phyloP scores from a whole-genome alignment of 2,113 vertebrate species.

The Heliornis fulica region DNA sequence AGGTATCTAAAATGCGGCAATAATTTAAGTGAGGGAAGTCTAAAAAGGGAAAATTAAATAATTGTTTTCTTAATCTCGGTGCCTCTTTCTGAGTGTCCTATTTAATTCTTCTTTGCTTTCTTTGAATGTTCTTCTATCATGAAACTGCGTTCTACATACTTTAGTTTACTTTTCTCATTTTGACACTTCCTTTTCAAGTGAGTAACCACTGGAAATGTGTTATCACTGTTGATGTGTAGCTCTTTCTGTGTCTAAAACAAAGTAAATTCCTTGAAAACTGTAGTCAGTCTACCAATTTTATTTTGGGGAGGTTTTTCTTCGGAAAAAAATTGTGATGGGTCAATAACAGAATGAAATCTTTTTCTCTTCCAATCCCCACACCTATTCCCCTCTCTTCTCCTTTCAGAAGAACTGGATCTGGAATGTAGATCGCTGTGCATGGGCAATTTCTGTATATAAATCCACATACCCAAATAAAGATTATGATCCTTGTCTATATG shows the following conservation, averaged over 20 bases:
- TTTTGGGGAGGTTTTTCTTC: neutral
- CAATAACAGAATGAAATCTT: neutral
- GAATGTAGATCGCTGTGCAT: neutral
- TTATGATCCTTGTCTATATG: neutral
- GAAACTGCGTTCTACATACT: neutral
- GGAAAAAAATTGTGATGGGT: neutral
- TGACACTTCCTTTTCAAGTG: neutral
- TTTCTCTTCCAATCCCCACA: neutral
- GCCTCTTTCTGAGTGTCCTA: neutral
- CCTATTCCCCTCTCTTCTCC: accelerated
- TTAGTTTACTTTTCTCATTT: neutral
- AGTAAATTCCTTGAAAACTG: neutral
- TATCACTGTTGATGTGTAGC: neutral
- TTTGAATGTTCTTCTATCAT: neutral
- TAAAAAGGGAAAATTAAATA: neutral
- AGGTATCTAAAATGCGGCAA: neutral
- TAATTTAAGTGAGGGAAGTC: neutral
- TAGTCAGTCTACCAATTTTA: neutral
- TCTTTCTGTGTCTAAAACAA: neutral
- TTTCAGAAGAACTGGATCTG: neutral
- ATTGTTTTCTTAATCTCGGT: neutral
- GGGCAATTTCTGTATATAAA: neutral
- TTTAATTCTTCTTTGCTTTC: neutral
- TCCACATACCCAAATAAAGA: neutral
- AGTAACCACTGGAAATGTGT: neutral